Conservation (phyloP, 2,888 invertebrate species). For the Chymomyza procnemis region DNA sequence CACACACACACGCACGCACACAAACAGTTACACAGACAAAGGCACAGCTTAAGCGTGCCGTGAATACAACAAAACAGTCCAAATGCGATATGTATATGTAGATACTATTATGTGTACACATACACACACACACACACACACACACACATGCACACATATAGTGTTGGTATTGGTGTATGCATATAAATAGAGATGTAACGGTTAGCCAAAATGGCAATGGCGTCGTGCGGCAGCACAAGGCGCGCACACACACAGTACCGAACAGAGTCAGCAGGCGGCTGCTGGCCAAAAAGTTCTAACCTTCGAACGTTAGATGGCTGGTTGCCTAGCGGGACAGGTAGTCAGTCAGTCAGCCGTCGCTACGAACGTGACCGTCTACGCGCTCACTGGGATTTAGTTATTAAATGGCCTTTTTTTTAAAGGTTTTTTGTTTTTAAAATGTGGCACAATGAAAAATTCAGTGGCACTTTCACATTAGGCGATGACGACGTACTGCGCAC, state of each 20-base stretch:
- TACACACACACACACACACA: too few relatives aligned
- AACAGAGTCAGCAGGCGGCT: background rate
- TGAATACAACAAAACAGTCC: conserved; percentile 14
- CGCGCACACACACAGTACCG: too few relatives aligned
- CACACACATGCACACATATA: too few relatives aligned
- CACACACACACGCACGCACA: conserved; percentile 13
- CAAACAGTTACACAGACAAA: conserved; percentile 11
- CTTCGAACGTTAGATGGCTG: background rate
- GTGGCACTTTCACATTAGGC: background rate
- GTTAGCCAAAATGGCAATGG: conserved; percentile 48
- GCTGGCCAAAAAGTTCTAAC: background rate
- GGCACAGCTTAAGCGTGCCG: conserved; percentile 2
- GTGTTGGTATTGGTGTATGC: conserved; percentile 45
- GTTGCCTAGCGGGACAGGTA: background rate
- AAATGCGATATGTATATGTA: background rate
- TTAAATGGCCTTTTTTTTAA: conserved; percentile 60
- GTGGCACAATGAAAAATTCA: background rate
- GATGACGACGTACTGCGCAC: background rate
- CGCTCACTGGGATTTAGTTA: conserved; percentile 60
- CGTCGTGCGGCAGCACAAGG: background rate
- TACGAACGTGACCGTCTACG: conserved; percentile 51
- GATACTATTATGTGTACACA: conserved; percentile 48
- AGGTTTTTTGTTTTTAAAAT: conserved; percentile 14
- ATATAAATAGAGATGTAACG: conserved; percentile 58
- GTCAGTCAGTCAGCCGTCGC: too few relatives aligned